Base-by-base conservation (phyloP, 2,113 vertebrate species). In the Rostratula benghalensis region DNA sequence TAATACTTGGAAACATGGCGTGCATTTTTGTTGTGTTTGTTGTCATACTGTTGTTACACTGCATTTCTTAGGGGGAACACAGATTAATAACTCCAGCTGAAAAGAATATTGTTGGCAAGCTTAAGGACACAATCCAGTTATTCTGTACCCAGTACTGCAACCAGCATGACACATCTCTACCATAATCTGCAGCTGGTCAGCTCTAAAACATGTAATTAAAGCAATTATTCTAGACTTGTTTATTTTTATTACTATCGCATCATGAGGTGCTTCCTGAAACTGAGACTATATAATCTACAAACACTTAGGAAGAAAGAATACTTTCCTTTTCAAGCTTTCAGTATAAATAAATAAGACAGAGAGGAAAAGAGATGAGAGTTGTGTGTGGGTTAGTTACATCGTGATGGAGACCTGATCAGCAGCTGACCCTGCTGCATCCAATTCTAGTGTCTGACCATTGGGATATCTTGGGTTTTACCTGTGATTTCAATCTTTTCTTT, bases 171-270 rank as follows among this genome's bases (percentile, higher is more conserved):
- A 57, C n/a, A 69, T 69, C 93, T 76, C 83, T 83, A 69, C 83
- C n/a, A 43, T 65, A 80, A 74, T 59, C 20, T 21, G 83, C 82
- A 86, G 59, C 19, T 86, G 71, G 76, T 96, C 91, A 86, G 63
- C 35, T 92, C 64, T 83, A 94, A 90, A 92, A 23, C 41, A 61
- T 77, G 75, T 94, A 92, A 93, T 95, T 93, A 88, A 94, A 90
- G 46, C 51, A 90, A 90, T 93, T 67, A 83, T 79, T 91, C 78
- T 73, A 76, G 50, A 65, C 23, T 90, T 68, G 54, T 93, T 92
- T 94, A 79, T 91, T 96, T 90, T 93, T 92, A 88, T 92, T 89
- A 81, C 68, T 63, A 16, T 10, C 25, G 15, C 60, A 80, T 70
- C 54, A 80, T 57, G 79, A 94, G 56, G n/a, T 9, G 18, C 8